phyloP scores from a whole-genome alignment of 2,797 vertebrate genomes.

The Rhinoraja longicauda region DNA sequence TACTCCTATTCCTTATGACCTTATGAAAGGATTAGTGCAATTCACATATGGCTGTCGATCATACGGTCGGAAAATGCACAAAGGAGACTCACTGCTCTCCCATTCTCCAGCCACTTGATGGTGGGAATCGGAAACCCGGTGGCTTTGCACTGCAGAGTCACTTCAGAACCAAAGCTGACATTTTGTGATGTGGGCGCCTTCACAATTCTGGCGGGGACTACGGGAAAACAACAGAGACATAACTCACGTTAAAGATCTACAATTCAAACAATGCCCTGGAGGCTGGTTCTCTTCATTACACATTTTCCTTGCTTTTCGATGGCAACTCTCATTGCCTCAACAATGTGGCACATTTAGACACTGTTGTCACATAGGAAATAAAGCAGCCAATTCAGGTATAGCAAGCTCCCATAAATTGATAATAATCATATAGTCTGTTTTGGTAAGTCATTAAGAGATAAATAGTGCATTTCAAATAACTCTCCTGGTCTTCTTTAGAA shows the following conservation, averaged over 20 bases:
- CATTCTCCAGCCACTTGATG: conserved; percentile 92
- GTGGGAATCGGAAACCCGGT: conserved; percentile 84
- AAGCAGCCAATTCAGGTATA: not conserved
- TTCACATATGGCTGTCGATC: not conserved
- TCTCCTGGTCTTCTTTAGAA: not conserved
- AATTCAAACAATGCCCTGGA: not conserved
- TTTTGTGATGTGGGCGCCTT: conserved; percentile 84
- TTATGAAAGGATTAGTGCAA: not conserved
- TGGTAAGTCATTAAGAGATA: not conserved
- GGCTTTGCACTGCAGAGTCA: conserved; percentile 76
- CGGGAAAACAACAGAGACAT: conserved; percentile 43
- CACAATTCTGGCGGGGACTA: conserved; percentile 89
- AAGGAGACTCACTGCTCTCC: conserved; percentile 76
- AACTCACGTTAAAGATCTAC: not conserved
- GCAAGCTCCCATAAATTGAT: not conserved
- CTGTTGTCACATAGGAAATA: not conserved
- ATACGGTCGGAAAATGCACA: not conserved
- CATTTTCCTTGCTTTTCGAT: not conserved
- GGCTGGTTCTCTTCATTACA: not conserved
- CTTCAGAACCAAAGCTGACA: conserved; percentile 78
- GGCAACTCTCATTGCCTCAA: not conserved
- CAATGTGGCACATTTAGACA: not conserved
- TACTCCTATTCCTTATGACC: too few species aligned
- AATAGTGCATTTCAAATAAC: not conserved
- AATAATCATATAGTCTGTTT: not conserved